A percentile compares a stretch with the other conserved stretches of the same genome.
phyloP scores from a whole-genome alignment of 2,113 vertebrate genomes.

The Eubucco bourcierii region DNA sequence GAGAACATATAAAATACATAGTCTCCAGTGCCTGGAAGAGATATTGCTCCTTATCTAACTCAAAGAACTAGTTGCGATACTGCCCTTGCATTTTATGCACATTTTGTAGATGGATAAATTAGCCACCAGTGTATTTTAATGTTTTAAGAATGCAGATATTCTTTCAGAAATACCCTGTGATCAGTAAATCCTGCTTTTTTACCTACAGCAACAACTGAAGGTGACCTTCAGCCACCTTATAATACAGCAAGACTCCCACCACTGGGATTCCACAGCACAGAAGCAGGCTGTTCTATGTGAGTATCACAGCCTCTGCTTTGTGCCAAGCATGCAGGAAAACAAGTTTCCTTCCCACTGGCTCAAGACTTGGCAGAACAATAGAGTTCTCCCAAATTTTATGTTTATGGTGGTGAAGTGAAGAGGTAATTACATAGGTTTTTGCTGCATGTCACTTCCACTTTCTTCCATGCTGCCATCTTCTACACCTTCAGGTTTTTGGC shows the following conservation, averaged over 20 bases:
- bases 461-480: not conserved
- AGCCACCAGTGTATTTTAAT: not conserved
- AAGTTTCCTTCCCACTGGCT: not conserved
- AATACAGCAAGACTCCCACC: not conserved
- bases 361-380: not conserved
- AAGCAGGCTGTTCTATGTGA: not conserved
- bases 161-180: not conserved
- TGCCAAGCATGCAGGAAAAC: not conserved
- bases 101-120: not conserved
- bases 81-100: not conserved
- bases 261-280: rapidly evolving
- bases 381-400: not conserved
- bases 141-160: not conserved
- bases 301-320: not conserved
- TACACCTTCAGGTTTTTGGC: not conserved
- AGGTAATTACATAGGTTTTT: rapidly evolving
- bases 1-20: not conserved
- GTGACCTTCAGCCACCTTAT: not conserved
- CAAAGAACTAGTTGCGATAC: not conserved
- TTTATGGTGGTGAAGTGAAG: not conserved
- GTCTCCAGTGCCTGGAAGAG: not conserved
- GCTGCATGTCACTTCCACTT: not conserved
- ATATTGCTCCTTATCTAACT: not conserved
- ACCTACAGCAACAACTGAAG: not conserved
- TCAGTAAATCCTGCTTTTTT: not conserved